Evolutionary conservation across 2,113 vertebrate genomes (phyloP), one percentile per base, ranked within the genome.

Genomic region (Odobenus rosmarus): DNA sequence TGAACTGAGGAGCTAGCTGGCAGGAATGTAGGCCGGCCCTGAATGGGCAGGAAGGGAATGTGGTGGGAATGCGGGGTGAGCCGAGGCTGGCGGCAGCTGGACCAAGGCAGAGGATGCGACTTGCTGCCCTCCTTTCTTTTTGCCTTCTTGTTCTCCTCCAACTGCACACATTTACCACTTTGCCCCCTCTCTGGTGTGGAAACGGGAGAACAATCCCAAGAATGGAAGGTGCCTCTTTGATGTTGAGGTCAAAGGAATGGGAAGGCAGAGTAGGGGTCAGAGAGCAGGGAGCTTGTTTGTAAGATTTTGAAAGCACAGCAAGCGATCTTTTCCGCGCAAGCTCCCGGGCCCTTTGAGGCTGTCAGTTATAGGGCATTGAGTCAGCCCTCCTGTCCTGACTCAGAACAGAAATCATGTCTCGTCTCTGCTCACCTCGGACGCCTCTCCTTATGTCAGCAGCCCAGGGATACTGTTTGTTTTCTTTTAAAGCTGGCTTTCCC

Each of bases 101-200:
- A 55, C 74, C 18, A 21, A 72, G 49, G 19, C 26, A 46, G 83
- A 10, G 26, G 42, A 28, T 28, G 23, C 26, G 14, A 5, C 69
- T 62, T 55, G 64, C 59, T 23, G 2, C 5, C 4, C 13, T 62
- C 82, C 71, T 13, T 67, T 26, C 51, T 31, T 31, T 12, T 51
- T 51, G 59, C 88, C 36, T 51, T 46, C 36, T 19, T 61, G 23
- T 61, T 26, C 9, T 24, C 77, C 64, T 39, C 51, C 21, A 28
- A 1, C 53, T 1, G 4, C 24, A 0, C 0, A 1, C 0, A 1
- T 3, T 69, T 12, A 4, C 36, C 13, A 4, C 55, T 23, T 19
- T 1, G 12, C 12, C 12, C 7, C 14, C 39, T 16, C 61, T 82
- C 19, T 18, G 21, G 16, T 31, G 51, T 62, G 36, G 90, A n/a